Base-by-base conservation (phyloP, 2,888 invertebrate genomes). In the Standfussiana lucernea region DNA sequence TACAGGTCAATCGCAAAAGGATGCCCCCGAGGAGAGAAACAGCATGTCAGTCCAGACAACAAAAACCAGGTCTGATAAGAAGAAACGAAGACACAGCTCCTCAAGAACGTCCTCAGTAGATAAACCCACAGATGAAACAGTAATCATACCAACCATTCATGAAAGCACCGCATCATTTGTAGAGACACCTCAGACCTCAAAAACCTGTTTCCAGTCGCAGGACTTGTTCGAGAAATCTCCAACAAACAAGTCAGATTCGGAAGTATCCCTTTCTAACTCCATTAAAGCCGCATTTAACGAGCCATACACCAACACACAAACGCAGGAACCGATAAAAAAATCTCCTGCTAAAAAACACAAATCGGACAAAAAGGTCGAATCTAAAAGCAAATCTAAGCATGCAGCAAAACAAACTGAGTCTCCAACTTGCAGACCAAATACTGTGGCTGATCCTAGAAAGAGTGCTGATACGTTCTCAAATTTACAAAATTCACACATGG, bases 191-290 rank as follows among this genome's bases (percentile, higher is more conserved):
- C 65, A 75, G 28, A 11, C 1, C 0, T 11, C 8, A 1, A 24
- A 18, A 42, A 35, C 13, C 15, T 7, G 10, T 15, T 37, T 61
- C 3, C 28, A 32, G 59, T 15, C 64, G 21, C 10, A 0, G 15
- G 50, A 24, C 1, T 13, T 66, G 7, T 68, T 62, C 1, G 47
- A 45, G 0, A 59, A 28, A 11, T n/a, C 21, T 0, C 10, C 42
- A 21, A 8, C 2, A 1, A 32, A 50, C 5, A 45, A 18, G 13
- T 71, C 83, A 0, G 79, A 68, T 6, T 74, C 76, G 0, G 83
- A 83, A 24, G 1, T 47, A 18, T 84, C 77, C 0, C 70, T 84
- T 1, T 47, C 77, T 7, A 77, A 68, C 59, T 83, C 84, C 0
- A 0, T 84, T 0, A 77, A 64, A 61, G 80, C 64, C 0, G 83